phyloP scores from a whole-genome alignment of 2,113 vertebrate species.

The Orycteropus afer region DNA sequence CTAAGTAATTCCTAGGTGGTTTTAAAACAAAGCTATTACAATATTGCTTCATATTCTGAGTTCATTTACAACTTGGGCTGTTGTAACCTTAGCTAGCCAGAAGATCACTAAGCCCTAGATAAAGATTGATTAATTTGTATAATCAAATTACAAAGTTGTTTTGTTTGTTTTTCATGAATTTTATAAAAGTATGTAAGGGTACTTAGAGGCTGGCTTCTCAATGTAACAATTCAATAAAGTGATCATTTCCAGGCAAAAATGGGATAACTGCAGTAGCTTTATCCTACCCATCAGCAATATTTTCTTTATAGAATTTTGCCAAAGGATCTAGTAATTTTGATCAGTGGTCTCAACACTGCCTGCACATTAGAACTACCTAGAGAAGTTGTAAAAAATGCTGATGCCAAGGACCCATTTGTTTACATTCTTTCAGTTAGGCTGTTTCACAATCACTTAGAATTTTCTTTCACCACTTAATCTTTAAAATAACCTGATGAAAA shows the following conservation, averaged over 20 bases:
- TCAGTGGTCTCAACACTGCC: background rate
- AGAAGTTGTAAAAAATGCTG: background rate
- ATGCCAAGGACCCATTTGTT: background rate
- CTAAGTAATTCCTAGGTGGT: slow-evolving; percentile 59
- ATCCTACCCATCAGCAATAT: background rate
- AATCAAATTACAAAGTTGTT: background rate
- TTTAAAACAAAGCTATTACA: slow-evolving; percentile 20
- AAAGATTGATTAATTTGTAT: background rate
- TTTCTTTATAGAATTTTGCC: background rate
- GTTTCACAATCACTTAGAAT: background rate
- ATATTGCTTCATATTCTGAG: background rate
- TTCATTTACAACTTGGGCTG: background rate
- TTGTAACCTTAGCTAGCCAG: background rate
- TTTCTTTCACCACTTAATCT: background rate
- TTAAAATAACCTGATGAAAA: background rate
- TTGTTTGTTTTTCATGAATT: background rate
- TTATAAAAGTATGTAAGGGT: background rate
- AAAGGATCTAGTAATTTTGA: background rate
- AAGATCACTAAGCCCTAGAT: background rate
- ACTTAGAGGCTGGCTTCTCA: background rate
- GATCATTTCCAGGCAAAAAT: background rate
- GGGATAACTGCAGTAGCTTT: background rate
- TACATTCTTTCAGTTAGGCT: background rate
- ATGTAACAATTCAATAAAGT: background rate
- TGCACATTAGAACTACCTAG: background rate